Conservation (phyloP, 1,140 invertebrate genomes). For the Tetranychus cinnabarinus region DNA sequence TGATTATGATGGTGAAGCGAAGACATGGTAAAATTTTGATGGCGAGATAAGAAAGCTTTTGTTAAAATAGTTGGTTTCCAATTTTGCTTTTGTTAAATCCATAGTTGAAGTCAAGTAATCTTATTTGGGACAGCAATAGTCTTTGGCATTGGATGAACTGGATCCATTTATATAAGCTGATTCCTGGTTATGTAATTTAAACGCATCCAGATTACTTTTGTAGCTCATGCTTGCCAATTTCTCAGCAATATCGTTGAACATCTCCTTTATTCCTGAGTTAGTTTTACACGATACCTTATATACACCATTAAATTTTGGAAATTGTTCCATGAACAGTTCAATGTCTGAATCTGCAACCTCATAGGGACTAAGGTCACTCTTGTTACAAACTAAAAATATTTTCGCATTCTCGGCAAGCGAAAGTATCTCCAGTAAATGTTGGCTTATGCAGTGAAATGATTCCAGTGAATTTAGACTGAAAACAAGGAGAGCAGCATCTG, state of each 20-base stretch:
- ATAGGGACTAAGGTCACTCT: constrained; percentile 45
- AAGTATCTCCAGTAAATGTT: constrained; percentile 68
- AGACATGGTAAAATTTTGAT: too few species aligned
- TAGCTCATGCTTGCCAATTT: constrained; percentile 5
- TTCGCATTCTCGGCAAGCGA: constrained; percentile 78
- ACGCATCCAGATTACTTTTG: constrained; percentile 3
- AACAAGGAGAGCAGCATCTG: constrained; percentile 64
- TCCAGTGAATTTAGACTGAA: constrained; percentile 70
- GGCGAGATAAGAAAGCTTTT: too few species aligned
- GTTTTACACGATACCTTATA: constrained; percentile 77
- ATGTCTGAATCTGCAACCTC: constrained; percentile 67
- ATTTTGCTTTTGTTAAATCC: too few species aligned
- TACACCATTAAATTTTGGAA: constrained; percentile 62
- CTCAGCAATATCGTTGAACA: constrained; percentile 15
- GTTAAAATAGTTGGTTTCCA: too few species aligned
- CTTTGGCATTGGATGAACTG: neutral
- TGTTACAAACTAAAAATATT: constrained; percentile 76
- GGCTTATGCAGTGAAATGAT: constrained; percentile 69
- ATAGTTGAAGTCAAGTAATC: neutral
- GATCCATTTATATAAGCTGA: neutral
- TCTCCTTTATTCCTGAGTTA: constrained; percentile 14
- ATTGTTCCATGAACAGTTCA: constrained; percentile 74
- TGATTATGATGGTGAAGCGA: too few species aligned
- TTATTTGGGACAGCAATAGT: neutral
- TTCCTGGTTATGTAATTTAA: constrained; percentile 7